A percentile compares a stretch with the other conserved stretches of the same genome.
Conservation (phyloP, 2,113 vertebrate genomes). For the Oriolus oriolus region DNA sequence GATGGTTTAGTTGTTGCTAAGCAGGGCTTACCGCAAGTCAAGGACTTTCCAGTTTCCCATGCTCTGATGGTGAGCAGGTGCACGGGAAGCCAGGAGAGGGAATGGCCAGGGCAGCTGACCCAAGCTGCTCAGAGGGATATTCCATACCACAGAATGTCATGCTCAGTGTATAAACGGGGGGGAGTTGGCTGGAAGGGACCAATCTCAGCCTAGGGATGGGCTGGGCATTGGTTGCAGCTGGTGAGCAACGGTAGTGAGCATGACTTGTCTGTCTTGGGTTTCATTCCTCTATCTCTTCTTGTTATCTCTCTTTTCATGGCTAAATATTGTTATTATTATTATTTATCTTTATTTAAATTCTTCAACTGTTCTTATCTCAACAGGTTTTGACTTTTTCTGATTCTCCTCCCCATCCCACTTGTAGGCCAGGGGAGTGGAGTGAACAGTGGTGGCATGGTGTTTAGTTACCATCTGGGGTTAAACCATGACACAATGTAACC, state of each 20-base stretch:
- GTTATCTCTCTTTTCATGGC: neutral
- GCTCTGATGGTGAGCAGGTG: neutral
- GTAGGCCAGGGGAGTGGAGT: neutral
- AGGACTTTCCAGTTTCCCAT: neutral
- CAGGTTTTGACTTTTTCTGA: neutral
- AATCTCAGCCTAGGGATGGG: neutral
- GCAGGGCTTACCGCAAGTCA: neutral
- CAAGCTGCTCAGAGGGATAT: neutral
- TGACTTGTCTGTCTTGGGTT: neutral
- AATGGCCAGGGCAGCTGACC: neutral
- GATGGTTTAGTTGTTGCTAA: neutral
- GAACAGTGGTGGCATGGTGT: accelerated
- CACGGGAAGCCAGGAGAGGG: neutral
- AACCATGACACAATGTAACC: neutral
- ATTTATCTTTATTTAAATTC: neutral
- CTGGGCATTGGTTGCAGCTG: neutral
- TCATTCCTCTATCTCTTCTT: neutral
- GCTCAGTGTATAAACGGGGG: neutral
- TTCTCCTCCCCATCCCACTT: neutral
- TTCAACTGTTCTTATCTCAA: neutral
- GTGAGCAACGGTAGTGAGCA: neutral
- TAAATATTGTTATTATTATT: neutral
- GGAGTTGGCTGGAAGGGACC: neutral
- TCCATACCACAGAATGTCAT: accelerated
- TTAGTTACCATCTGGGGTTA: neutral